These are phyloP conservation scores for Heterochromis multidens DNA, from an alignment of 2,113 vertebrate genomes.

Conservation along the genomic window DNA sequence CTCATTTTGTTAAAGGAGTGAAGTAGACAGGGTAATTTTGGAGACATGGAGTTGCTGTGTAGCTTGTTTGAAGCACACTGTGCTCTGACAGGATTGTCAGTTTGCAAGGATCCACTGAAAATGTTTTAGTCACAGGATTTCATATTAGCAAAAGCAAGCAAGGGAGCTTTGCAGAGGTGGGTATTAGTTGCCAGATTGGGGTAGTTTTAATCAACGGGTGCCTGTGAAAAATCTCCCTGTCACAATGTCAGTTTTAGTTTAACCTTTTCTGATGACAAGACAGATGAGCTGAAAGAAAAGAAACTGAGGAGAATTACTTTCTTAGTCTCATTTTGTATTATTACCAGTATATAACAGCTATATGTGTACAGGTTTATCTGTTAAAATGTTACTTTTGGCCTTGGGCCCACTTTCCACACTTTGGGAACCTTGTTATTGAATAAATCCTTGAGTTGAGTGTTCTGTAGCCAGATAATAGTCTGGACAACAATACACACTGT, in stretches of 20 bases:
- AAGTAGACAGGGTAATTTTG: background rate
- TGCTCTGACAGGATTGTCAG: background rate
- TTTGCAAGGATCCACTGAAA: background rate
- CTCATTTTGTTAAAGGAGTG: background rate
- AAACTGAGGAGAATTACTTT: no score
- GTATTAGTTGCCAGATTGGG: background rate
- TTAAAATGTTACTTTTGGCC: background rate
- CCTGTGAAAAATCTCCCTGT: background rate
- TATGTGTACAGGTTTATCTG: background rate
- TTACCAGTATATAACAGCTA: background rate
- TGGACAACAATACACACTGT: background rate
- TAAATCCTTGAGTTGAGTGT: background rate
- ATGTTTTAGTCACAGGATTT: background rate
- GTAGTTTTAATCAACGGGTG: background rate
- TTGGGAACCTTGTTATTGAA: background rate
- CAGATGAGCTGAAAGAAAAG: background rate
- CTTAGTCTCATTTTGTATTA: accelerated
- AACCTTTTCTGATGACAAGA: background rate
- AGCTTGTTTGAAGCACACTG: background rate
- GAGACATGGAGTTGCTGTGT: background rate
- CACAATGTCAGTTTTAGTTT: background rate
- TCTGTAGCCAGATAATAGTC: background rate
- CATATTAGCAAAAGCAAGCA: background rate
- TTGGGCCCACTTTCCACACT: background rate
- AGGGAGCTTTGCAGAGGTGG: background rate